A percentile compares a stretch with the other conserved stretches of the same genome.
Conservation (phyloP, 2,113 vertebrate species). For the Recurvirostra avosetta region DNA sequence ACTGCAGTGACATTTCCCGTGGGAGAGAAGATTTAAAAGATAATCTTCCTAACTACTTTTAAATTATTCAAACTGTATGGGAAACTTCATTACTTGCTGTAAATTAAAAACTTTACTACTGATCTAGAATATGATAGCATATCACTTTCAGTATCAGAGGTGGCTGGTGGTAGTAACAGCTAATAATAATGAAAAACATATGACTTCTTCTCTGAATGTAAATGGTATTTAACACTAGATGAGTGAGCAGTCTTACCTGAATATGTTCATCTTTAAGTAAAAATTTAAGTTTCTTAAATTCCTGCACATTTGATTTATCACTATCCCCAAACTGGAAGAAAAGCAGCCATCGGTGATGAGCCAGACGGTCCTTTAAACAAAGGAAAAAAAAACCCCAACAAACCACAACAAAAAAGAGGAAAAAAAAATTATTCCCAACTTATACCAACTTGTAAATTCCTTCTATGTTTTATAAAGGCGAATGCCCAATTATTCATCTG, state of each 20-base stretch:
- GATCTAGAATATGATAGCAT: background rate
- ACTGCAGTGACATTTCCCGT: background rate
- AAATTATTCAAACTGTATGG: background rate
- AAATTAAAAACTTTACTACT: background rate
- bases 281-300: constrained; percentile 90
- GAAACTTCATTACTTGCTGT: background rate
- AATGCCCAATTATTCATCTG: background rate
- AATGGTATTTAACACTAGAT: background rate
- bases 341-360: constrained; percentile 91
- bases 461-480: background rate
- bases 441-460: background rate
- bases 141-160: background rate
- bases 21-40: background rate
- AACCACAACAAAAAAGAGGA: background rate
- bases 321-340: constrained; percentile 87
- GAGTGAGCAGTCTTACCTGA: constrained; percentile 79
- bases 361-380: constrained; percentile 79
- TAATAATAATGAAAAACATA: background rate
- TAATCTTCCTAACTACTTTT: background rate
- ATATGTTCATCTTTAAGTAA: constrained; percentile 89
- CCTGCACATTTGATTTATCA: constrained; percentile 70
- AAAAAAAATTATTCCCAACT: background rate
- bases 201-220: background rate
- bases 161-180: background rate
- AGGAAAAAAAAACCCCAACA: background rate